A percentile compares a stretch with the other conserved stretches of the same genome.
phyloP scores from a whole-genome alignment of 2,113 vertebrate genomes.

The Tychaedon coryphoeus region DNA sequence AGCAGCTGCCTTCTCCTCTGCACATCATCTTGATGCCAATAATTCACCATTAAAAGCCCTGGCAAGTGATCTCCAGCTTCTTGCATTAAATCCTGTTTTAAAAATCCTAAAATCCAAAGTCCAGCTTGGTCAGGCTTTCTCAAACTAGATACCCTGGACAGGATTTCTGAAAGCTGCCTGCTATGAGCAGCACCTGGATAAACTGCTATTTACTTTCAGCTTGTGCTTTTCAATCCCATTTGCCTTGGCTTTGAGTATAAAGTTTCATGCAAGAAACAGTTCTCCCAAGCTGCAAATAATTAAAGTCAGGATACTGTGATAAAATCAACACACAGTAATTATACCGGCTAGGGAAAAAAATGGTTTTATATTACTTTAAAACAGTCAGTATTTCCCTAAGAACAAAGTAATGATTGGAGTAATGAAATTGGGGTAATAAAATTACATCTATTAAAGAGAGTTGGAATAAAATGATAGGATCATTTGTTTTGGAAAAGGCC shows the following conservation, averaged over 20 bases:
- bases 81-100: not conserved
- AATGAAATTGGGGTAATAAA: not conserved
- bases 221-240: not conserved
- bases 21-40: rapidly evolving
- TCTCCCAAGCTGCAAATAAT: not conserved
- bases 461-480: not conserved
- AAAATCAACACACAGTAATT: not conserved
- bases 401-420: not conserved
- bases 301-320: not conserved
- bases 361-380: not conserved
- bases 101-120: not conserved
- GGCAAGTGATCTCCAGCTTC: not conserved
- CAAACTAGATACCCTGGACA: not conserved
- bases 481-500: not conserved
- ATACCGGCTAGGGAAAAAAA: not conserved
- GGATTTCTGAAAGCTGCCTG: not conserved
- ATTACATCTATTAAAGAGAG: not conserved
- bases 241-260: not conserved
- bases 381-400: not conserved
- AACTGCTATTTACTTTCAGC: not conserved
- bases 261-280: not conserved
- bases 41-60: not conserved
- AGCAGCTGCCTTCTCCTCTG: not conserved
- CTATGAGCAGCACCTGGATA: not conserved
- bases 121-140: not conserved